Evolutionary conservation across 2,797 vertebrate genomes (phyloP), one percentile per base, ranked within the genome.

Genomic region (Podarcis siculus): DNA sequence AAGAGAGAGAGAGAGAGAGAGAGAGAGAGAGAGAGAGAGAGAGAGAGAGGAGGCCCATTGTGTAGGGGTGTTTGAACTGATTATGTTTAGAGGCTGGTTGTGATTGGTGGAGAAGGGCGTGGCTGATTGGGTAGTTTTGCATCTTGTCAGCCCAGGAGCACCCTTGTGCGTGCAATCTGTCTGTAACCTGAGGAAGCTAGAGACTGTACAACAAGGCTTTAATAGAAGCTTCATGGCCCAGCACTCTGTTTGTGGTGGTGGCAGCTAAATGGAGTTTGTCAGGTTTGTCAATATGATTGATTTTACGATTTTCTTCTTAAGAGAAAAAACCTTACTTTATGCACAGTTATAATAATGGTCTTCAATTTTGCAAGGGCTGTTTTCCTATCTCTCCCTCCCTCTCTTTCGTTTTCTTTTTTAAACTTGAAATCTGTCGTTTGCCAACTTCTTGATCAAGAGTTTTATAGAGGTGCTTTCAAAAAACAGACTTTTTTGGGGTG

Each of bases 231-330:
- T 96, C 97, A 97, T 97, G 97, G 98, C 97, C 98, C 97, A 95
- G 97, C 97, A 95, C 96, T 97, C 97, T 98, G 97, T 98, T 98
- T 98, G 98, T 97, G 96, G 97, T 97, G 97, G 97, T 97, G 97
- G 97, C 98, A 98, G 98, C 98, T 98, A 98, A 98, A 99, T 99
- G 98, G 98, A 98, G 98, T 98, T 98, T 98, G 98, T 98, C 98
- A 99, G 98, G 98, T 99, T 98, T 98, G 98, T 98, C 98, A 98
- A 98, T 97, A 96, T 97, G 97, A 97, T 98, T 97, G 97, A 97
- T 98, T 98, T 97, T 96, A 92, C 97, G 96, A 96, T 93, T 92
- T 95, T 93, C 88, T 93, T 95, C 93, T 73, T 73, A 19, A 37
- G 49, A 55, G 49, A 73, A 93, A 93, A 95, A 75, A 82, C 94